Conservation (phyloP, 2,888 invertebrate species). For the Sturmia bella region DNA sequence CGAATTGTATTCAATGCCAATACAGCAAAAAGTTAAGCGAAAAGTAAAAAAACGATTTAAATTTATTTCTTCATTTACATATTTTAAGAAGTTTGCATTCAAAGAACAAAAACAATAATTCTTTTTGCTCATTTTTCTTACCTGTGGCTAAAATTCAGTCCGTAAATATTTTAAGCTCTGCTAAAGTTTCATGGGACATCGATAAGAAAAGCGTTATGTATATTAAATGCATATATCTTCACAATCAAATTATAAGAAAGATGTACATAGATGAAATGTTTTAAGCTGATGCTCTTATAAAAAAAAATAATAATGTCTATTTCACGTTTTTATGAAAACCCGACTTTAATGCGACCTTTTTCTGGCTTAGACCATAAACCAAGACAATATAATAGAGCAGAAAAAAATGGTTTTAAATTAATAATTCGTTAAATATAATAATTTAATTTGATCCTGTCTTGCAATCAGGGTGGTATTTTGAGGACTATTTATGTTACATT, state of each 20-base stretch:
- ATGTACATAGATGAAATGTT: constrained; percentile 73
- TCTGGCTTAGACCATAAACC: too few relatives aligned
- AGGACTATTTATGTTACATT: too few relatives aligned
- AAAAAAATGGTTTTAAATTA: too few relatives aligned
- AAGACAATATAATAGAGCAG: too few relatives aligned
- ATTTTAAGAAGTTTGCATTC: constrained; percentile 80
- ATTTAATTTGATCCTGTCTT: too few relatives aligned
- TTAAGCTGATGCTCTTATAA: too few relatives aligned
- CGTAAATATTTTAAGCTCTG: constrained; percentile 58
- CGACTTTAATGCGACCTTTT: too few relatives aligned
- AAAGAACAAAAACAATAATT: constrained; percentile 66
- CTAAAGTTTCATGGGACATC: constrained; percentile 45
- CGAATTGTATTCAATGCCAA: constrained; percentile 66
- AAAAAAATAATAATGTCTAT: too few relatives aligned
- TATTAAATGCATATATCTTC: neutral
- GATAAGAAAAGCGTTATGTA: constrained; percentile 13
- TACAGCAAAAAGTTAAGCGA: constrained; percentile 10
- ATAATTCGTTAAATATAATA: too few relatives aligned
- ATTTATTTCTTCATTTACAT: constrained; percentile 82
- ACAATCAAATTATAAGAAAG: neutral
- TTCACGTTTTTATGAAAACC: too few relatives aligned
- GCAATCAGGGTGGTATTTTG: too few relatives aligned
- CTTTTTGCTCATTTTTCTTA: constrained; percentile 53
- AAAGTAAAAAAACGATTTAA: constrained; percentile 75
- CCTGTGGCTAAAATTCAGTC: constrained; percentile 50